A percentile compares a stretch with the other conserved stretches of the same genome.
Evolutionary conservation across 2,113 vertebrate species (phyloP).

Genomic region (Chitala chitala): DNA sequence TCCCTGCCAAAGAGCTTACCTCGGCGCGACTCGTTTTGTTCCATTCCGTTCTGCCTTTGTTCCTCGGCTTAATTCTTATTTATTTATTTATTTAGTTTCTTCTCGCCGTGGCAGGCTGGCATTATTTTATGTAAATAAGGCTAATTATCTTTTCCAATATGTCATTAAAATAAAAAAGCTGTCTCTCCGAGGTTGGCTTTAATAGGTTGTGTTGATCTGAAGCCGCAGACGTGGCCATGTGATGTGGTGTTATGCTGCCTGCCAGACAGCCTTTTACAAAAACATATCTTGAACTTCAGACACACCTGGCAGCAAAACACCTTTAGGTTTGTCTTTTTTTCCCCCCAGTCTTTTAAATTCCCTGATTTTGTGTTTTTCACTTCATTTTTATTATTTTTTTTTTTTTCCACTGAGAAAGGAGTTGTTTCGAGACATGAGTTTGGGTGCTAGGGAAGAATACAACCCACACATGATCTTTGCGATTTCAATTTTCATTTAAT

Average conservation of each 20-base stretch:
- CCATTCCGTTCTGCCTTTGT: too few relatives aligned
- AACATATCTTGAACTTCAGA: slow-evolving; percentile 23
- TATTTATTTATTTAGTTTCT: not conserved
- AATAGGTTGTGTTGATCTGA: slow-evolving; percentile 43
- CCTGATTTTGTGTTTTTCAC: not conserved
- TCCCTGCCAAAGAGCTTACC: not conserved
- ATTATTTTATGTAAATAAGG: slow-evolving; percentile 49
- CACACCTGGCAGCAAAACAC: slow-evolving; percentile 29
- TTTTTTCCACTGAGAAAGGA: not conserved
- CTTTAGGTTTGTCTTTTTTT: slow-evolving; percentile 11
- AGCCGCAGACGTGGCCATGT: not conserved
- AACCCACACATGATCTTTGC: slow-evolving; percentile 49
- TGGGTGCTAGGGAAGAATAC: slow-evolving; percentile 45
- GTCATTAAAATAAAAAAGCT: slow-evolving; percentile 31
- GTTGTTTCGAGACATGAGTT: slow-evolving; percentile 42
- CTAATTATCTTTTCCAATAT: slow-evolving; percentile 46
- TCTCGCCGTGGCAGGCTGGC: slow-evolving; percentile 18
- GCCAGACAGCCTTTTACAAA: not conserved
- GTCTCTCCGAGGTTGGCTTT: slow-evolving; percentile 31
- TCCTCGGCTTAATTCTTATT: slow-evolving; percentile 2
- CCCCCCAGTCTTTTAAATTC: slow-evolving; percentile 13
- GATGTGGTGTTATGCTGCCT: slow-evolving; percentile 11
- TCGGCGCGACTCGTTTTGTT: slow-evolving; percentile 7
- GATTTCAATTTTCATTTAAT: slow-evolving; percentile 47
- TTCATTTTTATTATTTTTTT: not conserved